A percentile compares a stretch with the other conserved stretches of the same genome.
Evolutionary conservation across 2,888 invertebrate genomes (phyloP).

Genomic region (Chymomyza procnemis): DNA sequence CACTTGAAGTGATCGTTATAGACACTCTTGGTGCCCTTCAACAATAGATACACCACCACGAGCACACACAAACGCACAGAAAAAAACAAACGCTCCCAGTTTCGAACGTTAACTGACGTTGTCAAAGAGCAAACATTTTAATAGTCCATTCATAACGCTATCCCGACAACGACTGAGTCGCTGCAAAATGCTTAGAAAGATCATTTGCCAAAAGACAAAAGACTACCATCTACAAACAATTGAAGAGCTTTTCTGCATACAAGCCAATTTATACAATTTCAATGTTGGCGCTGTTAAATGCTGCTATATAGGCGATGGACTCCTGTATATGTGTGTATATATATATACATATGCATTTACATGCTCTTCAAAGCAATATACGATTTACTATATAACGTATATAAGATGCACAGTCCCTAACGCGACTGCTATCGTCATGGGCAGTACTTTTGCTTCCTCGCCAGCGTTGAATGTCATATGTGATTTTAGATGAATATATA

Average conservation of each 20-base stretch:
- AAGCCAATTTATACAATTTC: background rate
- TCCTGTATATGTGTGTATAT: background rate
- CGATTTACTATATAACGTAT: background rate
- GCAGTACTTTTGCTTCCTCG: background rate
- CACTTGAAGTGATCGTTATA: background rate
- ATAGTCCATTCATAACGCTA: slow-evolving; percentile 11
- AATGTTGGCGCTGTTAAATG: background rate
- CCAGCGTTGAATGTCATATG: background rate
- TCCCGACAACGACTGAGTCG: slow-evolving; percentile 17
- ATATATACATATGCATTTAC: background rate
- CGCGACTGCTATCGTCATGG: background rate
- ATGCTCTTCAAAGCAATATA: background rate
- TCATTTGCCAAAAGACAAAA: slow-evolving; percentile 3
- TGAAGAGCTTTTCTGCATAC: slow-evolving; percentile 1
- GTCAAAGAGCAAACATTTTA: slow-evolving; percentile 3
- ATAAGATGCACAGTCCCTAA: background rate
- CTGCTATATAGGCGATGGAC: background rate
- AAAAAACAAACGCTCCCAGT: background rate
- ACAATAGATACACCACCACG: background rate
- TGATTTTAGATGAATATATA: background rate
- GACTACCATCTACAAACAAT: background rate
- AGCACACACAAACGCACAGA: background rate
- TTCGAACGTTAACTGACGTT: background rate
- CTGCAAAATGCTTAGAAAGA: background rate
- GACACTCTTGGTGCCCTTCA: background rate